Evolutionary conservation across 1,140 invertebrate genomes (phyloP).

Genomic region (Drosophila micromelanica): DNA sequence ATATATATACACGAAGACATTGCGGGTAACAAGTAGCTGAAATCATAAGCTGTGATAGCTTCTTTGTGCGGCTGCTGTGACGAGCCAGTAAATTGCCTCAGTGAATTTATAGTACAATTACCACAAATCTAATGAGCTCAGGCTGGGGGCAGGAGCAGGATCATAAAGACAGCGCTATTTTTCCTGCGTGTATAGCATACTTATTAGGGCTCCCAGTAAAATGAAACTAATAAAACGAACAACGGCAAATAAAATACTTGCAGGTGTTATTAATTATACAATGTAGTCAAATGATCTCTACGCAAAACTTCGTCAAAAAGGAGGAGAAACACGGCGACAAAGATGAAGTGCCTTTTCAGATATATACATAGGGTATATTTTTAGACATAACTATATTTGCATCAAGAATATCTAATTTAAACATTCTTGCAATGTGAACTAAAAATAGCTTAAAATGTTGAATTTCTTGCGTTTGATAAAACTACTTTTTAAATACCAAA

Average conservation of each 20-base stretch:
- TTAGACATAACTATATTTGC: too few relatives aligned
- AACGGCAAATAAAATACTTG: not conserved
- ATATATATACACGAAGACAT: conserved; percentile 10
- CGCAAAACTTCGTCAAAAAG: not conserved
- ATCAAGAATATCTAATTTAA: too few relatives aligned
- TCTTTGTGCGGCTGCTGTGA: conserved; percentile 48
- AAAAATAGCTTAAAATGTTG: too few relatives aligned
- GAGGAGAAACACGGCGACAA: too few relatives aligned
- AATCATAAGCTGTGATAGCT: conserved; percentile 78
- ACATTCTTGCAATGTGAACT: too few relatives aligned
- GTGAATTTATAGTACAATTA: conserved; percentile 79
- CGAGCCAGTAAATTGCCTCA: conserved; percentile 74
- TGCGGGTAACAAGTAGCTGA: conserved; percentile 55
- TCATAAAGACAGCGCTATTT: conserved; percentile 9
- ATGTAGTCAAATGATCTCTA: not conserved
- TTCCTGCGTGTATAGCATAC: conserved; percentile 28
- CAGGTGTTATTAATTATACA: conserved; percentile 8
- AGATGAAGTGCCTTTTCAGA: too few relatives aligned
- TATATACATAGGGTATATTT: too few relatives aligned
- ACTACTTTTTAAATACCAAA: too few relatives aligned
- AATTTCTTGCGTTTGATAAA: too few relatives aligned
- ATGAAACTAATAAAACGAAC: conserved; percentile 6
- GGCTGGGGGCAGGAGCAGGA: not conserved
- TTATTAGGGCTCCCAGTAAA: conserved; percentile 8
- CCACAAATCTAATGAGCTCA: conserved; percentile 69